Percentiles rank a stretch among this genome's conserved stretches.
phyloP scores from a whole-genome alignment of 2,113 vertebrate genomes.

The Amblyopsis rosae region DNA sequence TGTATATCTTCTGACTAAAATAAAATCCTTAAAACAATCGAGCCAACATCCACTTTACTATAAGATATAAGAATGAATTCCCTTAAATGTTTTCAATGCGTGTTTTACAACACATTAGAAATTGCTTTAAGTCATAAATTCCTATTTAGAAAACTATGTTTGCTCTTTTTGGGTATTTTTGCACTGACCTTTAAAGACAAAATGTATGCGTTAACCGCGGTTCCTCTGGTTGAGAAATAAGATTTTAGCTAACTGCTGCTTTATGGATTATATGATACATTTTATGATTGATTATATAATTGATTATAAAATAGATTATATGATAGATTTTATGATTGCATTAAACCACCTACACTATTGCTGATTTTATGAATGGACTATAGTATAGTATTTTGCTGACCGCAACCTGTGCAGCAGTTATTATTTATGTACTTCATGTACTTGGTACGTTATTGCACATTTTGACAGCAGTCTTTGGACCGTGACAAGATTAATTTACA shows the following conservation, averaged over 20 bases:
- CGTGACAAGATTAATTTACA: conserved; percentile 69
- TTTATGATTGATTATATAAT: neutral
- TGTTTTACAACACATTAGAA: no score
- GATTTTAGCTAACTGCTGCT: conserved; percentile 26
- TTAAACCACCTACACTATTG: conserved; percentile 27
- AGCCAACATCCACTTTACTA: neutral
- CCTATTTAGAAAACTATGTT: no score
- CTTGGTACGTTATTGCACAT: conserved; percentile 52
- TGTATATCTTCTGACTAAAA: conserved; percentile 19
- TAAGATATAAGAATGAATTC: conserved; percentile 19
- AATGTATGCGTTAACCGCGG: conserved; percentile 20
- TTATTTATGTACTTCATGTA: conserved; percentile 72
- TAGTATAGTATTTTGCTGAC: conserved; percentile 60
- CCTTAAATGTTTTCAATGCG: neutral
- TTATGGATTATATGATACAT: neutral
- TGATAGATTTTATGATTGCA: neutral
- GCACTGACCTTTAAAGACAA: no score
- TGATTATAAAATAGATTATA: no score
- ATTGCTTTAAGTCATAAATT: no score
- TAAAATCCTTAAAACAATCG: neutral
- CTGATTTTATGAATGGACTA: conserved; percentile 39
- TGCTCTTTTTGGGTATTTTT: neutral
- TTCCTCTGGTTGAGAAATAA: conserved; percentile 28
- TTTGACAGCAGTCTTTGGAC: conserved; percentile 66
- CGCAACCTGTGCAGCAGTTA: conserved; percentile 46